A percentile compares a stretch with the other conserved stretches of the same genome.
Evolutionary conservation across 2,113 vertebrate species (phyloP).

Genomic region (Rhodinocichla rosea): DNA sequence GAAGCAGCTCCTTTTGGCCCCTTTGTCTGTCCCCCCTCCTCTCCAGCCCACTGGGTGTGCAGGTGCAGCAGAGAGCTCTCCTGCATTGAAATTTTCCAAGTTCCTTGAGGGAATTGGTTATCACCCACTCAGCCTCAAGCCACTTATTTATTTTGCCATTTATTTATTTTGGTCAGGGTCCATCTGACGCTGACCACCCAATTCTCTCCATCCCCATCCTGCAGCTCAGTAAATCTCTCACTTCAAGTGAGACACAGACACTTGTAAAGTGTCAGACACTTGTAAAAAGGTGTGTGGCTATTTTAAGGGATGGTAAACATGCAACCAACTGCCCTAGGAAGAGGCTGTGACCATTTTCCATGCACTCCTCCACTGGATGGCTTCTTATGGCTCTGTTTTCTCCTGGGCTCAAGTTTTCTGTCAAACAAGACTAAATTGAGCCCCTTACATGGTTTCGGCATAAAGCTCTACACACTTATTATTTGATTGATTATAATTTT

Average conservation of each 20-base stretch:
- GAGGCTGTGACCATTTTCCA: not conserved
- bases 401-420: not conserved
- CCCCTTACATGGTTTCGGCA: not conserved
- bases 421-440: not conserved
- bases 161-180: not conserved
- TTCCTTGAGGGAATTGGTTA: not conserved
- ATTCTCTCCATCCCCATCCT: not conserved
- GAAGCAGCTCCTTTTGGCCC: not conserved
- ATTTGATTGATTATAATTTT: not conserved
- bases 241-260: not conserved
- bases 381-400: not conserved
- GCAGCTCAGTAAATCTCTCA: not conserved
- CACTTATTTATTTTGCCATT: not conserved
- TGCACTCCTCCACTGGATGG: fast-evolving
- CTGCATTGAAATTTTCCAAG: not conserved
- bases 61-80: not conserved
- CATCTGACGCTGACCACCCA: not conserved
- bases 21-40: not conserved
- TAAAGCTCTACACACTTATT: not conserved
- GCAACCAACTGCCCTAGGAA: not conserved
- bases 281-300: fast-evolving
- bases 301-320: not conserved
- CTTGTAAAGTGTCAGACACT: no score
- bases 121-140: not conserved
- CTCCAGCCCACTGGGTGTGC: not conserved